Evolutionary conservation across 2,797 vertebrate species (phyloP).

Genomic region (Diglossa cyanea): DNA sequence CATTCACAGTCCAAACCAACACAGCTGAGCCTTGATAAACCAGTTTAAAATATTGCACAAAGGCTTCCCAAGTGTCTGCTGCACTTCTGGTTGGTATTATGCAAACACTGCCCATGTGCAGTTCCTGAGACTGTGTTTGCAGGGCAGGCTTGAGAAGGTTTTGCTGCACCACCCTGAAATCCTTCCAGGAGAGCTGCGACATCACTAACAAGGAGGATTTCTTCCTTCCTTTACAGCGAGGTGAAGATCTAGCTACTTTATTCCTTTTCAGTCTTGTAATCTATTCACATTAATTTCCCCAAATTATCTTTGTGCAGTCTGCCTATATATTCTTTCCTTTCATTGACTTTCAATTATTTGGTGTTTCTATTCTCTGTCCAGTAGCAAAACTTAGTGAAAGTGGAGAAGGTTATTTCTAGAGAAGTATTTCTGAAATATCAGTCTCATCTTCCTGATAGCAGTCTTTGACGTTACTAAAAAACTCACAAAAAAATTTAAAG

Average conservation of each 20-base stretch:
- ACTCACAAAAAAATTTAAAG: fast-evolving
- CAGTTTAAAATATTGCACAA: neutral
- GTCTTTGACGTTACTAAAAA: neutral
- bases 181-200: neutral
- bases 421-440: neutral
- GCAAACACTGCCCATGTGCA: fast-evolving
- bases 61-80: neutral
- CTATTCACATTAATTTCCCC: neutral
- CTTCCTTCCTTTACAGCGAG: neutral
- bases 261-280: neutral
- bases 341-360: neutral
- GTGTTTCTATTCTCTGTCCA: neutral
- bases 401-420: neutral
- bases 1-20: neutral
- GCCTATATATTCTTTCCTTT: neutral
- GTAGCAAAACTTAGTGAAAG: neutral
- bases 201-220: neutral
- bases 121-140: neutral
- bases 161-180: neutral
- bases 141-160: neutral
- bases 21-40: fast-evolving
- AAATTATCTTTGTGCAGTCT: neutral
- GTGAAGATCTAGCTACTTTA: neutral
- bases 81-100: neutral
- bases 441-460: neutral